These are phyloP conservation scores for Neopipo cinnamomea DNA, from an alignment of 2,113 vertebrate genomes.

Conservation along the genomic window DNA sequence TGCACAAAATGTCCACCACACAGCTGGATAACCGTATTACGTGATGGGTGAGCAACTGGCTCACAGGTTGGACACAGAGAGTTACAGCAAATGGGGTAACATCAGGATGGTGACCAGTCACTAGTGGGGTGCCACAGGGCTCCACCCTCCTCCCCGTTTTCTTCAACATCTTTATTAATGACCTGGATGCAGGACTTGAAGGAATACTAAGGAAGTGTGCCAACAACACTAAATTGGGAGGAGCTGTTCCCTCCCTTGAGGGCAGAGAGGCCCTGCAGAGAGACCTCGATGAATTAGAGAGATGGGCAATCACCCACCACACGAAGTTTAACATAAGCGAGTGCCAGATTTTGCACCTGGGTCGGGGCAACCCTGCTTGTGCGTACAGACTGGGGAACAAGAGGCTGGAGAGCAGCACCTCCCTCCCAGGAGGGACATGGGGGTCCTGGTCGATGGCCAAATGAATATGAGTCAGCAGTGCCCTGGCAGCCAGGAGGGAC, in stretches of 20 bases:
- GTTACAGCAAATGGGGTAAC: not conserved
- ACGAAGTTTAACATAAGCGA: not conserved
- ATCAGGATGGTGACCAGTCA: not conserved
- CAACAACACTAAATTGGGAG: not conserved
- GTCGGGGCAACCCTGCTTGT: not conserved
- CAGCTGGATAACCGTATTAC: not conserved
- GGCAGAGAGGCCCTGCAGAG: not conserved
- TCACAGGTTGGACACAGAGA: not conserved
- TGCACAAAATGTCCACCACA: not conserved
- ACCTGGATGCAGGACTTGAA: not conserved
- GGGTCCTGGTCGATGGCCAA: no score
- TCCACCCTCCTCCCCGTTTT: not conserved
- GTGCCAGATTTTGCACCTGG: not conserved
- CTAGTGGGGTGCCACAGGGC: not conserved
- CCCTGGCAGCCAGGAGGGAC: not conserved
- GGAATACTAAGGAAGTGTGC: not conserved
- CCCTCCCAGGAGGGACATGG: not conserved
- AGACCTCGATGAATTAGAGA: not conserved
- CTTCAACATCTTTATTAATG: not conserved
- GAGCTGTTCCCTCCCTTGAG: not conserved
- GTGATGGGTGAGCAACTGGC: not conserved
- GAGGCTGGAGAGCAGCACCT: not conserved
- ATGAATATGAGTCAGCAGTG: not conserved
- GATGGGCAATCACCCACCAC: not conserved
- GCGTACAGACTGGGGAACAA: fast-evolving